Evolutionary conservation across 2,113 vertebrate species (phyloP).

Genomic region (Ondatra zibethicus): DNA sequence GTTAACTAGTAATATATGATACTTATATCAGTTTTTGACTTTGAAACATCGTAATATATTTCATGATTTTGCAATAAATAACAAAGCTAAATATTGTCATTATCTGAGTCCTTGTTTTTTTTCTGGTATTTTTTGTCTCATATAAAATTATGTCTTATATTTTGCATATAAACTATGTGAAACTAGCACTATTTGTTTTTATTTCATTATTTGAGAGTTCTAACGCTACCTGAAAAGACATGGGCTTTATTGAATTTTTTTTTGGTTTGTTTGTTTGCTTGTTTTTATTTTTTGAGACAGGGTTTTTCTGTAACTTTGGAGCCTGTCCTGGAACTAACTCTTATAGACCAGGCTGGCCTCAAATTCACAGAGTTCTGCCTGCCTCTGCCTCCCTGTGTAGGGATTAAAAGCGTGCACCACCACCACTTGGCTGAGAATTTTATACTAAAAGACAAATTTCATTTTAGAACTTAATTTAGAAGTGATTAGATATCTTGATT

Average conservation of each 20-base stretch:
- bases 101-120: neutral
- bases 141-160: neutral
- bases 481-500: neutral
- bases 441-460: neutral
- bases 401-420: no score
- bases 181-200: neutral
- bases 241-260: neutral
- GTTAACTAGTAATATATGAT: neutral
- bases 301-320: no score
- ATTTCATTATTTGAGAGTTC: neutral
- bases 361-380: no score
- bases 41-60: neutral
- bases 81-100: neutral
- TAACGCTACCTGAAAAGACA: neutral
- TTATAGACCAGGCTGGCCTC: no score
- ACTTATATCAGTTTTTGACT: neutral
- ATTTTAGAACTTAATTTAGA: conserved; percentile 26
- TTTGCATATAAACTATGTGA: neutral
- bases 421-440: neutral
- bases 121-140: neutral
- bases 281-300: no score
- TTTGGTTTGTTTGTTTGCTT: no score
- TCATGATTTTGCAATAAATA: neutral
- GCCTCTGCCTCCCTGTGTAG: no score
- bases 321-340: no score